A percentile compares a stretch with the other conserved stretches of the same genome.
Evolutionary conservation across 1,140 invertebrate genomes (phyloP).

Genomic region (Elymnias hypermnestra): DNA sequence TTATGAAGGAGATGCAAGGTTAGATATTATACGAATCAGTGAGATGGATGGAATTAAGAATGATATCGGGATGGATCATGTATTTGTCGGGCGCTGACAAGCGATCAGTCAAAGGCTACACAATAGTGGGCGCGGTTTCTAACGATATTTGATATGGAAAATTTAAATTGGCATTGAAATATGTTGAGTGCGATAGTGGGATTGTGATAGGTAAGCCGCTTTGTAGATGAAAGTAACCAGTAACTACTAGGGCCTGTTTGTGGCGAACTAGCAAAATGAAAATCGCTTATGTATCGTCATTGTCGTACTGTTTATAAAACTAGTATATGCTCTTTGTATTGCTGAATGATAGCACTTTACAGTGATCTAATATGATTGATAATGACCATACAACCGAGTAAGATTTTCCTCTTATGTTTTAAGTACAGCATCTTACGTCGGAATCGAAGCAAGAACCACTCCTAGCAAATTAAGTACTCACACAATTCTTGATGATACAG

Average conservation of each 20-base stretch:
- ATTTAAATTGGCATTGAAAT: conserved; percentile 56
- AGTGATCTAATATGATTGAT: too few relatives aligned
- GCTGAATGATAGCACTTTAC: too few relatives aligned
- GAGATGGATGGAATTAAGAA: conserved; percentile 48
- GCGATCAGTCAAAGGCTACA: conserved; percentile 57
- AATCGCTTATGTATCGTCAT: too few relatives aligned
- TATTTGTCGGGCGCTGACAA: conserved; percentile 66
- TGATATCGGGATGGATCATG: conserved; percentile 66
- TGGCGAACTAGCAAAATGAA: too few relatives aligned
- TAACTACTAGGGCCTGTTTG: background rate
- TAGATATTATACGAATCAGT: conserved; percentile 15
- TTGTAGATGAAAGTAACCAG: conserved; percentile 9
- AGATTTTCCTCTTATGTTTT: too few relatives aligned
- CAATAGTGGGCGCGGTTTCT: conserved; percentile 52
- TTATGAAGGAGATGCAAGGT: conserved; percentile 1
- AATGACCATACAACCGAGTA: too few relatives aligned
- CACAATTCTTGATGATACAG: too few relatives aligned
- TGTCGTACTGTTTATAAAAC: too few relatives aligned
- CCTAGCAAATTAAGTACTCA: too few relatives aligned
- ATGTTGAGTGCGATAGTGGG: conserved; percentile 17
- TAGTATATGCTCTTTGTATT: conserved; percentile 5
- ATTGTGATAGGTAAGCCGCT: conserved; percentile 9
- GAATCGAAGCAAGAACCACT: too few relatives aligned
- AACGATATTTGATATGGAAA: conserved; percentile 47
- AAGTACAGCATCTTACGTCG: too few relatives aligned